Evolutionary conservation across 2,888 invertebrate genomes (phyloP).

Genomic region (Philaethria dido): DNA sequence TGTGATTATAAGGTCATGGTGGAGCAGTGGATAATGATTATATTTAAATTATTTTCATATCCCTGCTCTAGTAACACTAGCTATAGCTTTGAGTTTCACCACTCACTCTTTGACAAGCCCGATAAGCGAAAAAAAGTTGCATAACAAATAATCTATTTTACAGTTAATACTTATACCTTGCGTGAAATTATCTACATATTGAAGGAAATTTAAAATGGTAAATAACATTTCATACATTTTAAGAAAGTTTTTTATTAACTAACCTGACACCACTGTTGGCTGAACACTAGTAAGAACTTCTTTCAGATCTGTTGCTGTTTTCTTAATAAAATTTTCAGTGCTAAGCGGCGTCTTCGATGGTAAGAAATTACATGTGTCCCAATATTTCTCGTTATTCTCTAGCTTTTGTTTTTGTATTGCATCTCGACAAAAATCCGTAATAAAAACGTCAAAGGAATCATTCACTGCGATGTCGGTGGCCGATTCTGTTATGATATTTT

Average conservation of each 20-base stretch:
- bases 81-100: too few species aligned
- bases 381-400: conserved; percentile 64
- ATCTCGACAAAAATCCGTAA: conserved; percentile 69
- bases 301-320: conserved; percentile 56
- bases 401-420: conserved; percentile 53
- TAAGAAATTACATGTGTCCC: conserved; percentile 69
- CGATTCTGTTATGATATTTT: conserved; percentile 46
- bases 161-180: too few species aligned
- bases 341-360: conserved; percentile 59
- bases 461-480: conserved; percentile 33
- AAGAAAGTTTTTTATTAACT: conserved; percentile 36
- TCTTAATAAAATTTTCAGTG: conserved; percentile 52
- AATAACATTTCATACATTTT: too few species aligned
- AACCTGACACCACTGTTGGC: conserved; percentile 64
- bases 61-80: too few species aligned
- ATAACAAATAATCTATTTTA: too few species aligned
- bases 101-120: too few species aligned
- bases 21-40: too few species aligned
- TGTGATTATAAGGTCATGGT: too few species aligned
- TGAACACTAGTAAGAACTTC: conserved; percentile 62
- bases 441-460: conserved; percentile 63
- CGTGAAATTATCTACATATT: too few species aligned
- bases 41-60: too few species aligned
- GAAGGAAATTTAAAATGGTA: too few species aligned
- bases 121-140: too few species aligned